Conservation (phyloP, 2,113 vertebrate species). For the Ploceus nigricollis region DNA sequence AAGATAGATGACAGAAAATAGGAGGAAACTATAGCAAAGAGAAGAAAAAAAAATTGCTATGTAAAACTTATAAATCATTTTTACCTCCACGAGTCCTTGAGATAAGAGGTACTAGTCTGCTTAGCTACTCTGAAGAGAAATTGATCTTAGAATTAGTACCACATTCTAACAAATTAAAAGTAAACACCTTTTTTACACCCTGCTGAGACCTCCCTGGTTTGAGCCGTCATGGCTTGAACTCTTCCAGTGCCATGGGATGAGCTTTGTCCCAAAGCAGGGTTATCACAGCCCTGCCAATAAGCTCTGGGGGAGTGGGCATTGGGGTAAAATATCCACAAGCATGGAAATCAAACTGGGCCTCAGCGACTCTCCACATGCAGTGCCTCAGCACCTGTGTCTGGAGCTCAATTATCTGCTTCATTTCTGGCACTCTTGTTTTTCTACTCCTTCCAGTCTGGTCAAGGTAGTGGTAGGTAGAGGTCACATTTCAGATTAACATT, state of each 20-base stretch:
- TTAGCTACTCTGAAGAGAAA: not conserved
- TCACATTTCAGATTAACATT: not conserved
- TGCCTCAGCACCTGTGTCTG: not conserved
- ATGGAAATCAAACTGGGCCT: not conserved
- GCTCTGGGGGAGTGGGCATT: accelerated
- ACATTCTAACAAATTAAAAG: not conserved
- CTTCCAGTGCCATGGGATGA: accelerated
- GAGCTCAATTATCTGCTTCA: not conserved
- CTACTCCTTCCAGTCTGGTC: not conserved
- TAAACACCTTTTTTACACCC: not conserved
- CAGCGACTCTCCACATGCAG: not conserved
- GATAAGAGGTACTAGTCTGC: not conserved
- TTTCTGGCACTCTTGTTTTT: not conserved
- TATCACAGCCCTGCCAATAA: not conserved
- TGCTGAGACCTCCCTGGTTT: not conserved
- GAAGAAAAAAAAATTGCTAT: not conserved
- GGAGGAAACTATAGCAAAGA: not conserved
- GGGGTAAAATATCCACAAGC: not conserved
- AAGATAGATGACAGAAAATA: slow-evolving; percentile 31
- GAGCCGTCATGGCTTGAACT: not conserved
- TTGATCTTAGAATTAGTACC: not conserved
- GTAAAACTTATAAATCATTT: slow-evolving; percentile 20
- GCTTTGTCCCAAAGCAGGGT: not conserved
- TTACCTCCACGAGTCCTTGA: not conserved
- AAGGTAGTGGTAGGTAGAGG: not conserved